Percentiles rank a stretch among this genome's conserved stretches.
phyloP scores from a whole-genome alignment of 2,888 invertebrate species.

The Cryptocheilus praepositus region DNA sequence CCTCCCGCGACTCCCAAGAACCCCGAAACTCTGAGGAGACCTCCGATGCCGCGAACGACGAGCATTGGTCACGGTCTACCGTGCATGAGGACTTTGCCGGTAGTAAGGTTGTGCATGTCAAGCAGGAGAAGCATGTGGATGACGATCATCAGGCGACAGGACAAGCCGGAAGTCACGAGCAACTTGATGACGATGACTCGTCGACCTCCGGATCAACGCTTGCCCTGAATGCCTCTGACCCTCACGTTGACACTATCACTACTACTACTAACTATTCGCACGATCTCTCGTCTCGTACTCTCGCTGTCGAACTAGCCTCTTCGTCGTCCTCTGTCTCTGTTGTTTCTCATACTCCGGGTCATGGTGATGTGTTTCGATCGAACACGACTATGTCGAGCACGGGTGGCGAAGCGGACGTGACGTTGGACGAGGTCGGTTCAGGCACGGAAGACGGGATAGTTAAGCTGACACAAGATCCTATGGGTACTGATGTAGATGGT shows the following conservation, averaged over 20 bases:
- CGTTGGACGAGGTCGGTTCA: too few species aligned
- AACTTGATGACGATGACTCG: slow-evolving; percentile 8
- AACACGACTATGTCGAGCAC: too few species aligned
- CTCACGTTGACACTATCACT: slow-evolving; percentile 3
- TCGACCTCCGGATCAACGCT: slow-evolving; percentile 24
- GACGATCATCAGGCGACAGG: slow-evolving; percentile 19
- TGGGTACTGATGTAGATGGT: too few species aligned
- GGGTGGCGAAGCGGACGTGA: too few species aligned
- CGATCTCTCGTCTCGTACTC: slow-evolving; percentile 36
- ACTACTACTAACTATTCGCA: slow-evolving; percentile 42
- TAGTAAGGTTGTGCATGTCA: slow-evolving; percentile 58
- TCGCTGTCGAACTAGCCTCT: slow-evolving; percentile 29
- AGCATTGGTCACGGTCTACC: too few species aligned
- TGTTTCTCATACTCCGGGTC: slow-evolving; percentile 23
- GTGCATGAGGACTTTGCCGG: slow-evolving; percentile 42
- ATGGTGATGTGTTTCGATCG: slow-evolving; percentile 4
- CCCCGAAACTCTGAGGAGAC: slow-evolving; percentile 16
- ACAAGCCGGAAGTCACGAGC: slow-evolving; percentile 6
- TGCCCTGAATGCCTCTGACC: slow-evolving; percentile 32
- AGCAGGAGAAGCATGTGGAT: slow-evolving; percentile 37
- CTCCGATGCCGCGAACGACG: slow-evolving; percentile 15
- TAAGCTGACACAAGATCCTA: too few species aligned
- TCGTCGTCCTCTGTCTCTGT: slow-evolving; percentile 36
- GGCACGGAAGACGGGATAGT: too few species aligned
- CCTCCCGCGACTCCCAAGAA: slow-evolving; percentile 37